Evolutionary conservation across 2,113 vertebrate genomes (phyloP).

Genomic region (Sinocyclocheilus maitianheensis): DNA sequence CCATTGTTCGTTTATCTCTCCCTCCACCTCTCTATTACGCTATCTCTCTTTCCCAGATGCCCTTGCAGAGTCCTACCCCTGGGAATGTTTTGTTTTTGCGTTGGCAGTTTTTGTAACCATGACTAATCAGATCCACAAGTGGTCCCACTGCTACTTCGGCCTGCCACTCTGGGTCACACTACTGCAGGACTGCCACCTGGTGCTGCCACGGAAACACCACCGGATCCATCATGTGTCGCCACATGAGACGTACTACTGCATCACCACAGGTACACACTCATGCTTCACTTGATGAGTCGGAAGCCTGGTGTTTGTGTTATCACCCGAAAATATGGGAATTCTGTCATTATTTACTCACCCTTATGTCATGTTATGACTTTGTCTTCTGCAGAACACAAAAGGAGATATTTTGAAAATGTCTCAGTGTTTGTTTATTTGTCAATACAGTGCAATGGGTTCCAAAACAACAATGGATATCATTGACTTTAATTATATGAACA

Average conservation of each 20-base stretch:
- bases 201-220: conserved; percentile 79
- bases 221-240: conserved; percentile 79
- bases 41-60: conserved; percentile 63
- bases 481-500: too few relatives aligned
- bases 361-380: neutral
- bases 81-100: conserved; percentile 77
- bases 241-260: conserved; percentile 80
- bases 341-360: neutral
- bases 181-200: conserved; percentile 77
- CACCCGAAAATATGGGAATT: neutral
- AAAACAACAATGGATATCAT: neutral
- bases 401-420: too few relatives aligned
- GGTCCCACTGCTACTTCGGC: conserved; percentile 80
- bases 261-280: conserved; percentile 74
- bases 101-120: conserved; percentile 76
- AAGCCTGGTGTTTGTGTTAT: neutral
- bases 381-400: neutral
- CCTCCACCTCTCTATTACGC: neutral
- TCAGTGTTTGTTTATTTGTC: too few relatives aligned
- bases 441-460: neutral
- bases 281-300: neutral
- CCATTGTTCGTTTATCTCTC: neutral
- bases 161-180: conserved; percentile 76
- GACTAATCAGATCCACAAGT: conserved; percentile 83
- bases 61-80: conserved; percentile 71